Conservation (phyloP, 2,113 vertebrate genomes). For the Heterotis niloticus region DNA sequence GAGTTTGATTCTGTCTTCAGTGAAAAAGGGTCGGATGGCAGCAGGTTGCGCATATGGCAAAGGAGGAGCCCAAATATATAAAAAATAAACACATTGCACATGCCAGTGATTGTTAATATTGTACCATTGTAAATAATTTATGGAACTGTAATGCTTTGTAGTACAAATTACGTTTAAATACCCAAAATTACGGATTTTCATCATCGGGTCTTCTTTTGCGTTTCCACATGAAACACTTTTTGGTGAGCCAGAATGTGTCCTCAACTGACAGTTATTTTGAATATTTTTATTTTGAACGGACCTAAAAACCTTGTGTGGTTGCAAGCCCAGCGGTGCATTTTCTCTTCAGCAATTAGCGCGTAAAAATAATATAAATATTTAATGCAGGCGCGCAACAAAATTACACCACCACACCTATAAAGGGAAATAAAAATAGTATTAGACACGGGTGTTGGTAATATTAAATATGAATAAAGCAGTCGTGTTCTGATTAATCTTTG, state of each 20-base stretch:
- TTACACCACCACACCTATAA: background rate
- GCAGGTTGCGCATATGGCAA: background rate
- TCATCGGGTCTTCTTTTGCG: too few relatives aligned
- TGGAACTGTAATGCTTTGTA: background rate
- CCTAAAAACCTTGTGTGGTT: background rate
- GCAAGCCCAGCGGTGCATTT: background rate
- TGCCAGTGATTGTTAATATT: background rate
- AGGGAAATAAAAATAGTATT: background rate
- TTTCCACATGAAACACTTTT: slow-evolving; percentile 4
- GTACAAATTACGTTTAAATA: slow-evolving; percentile 7
- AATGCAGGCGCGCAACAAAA: background rate
- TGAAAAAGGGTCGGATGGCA: background rate
- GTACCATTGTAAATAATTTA: background rate
- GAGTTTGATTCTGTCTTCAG: background rate
- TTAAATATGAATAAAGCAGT: background rate
- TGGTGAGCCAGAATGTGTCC: background rate
- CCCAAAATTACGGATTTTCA: background rate
- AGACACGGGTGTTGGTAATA: background rate
- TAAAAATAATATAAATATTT: background rate
- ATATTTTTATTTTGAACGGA: too few relatives aligned
- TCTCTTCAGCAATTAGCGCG: background rate
- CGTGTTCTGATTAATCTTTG: background rate
- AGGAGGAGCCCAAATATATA: background rate
- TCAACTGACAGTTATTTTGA: background rate
- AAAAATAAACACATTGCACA: background rate